phyloP scores from a whole-genome alignment of 2,888 invertebrate species.

The Idaea straminata region DNA sequence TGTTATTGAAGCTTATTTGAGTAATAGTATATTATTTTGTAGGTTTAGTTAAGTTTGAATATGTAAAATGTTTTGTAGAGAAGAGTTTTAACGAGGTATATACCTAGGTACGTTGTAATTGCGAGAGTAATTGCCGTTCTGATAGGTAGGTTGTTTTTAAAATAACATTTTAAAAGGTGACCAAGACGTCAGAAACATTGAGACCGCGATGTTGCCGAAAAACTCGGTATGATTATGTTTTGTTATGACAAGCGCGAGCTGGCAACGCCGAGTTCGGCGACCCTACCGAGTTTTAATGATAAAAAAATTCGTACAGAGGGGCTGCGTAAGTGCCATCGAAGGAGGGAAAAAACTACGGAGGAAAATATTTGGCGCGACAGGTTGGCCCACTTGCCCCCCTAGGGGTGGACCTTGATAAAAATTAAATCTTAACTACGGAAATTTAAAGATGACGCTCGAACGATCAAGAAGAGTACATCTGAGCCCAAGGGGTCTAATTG shows the following conservation, averaged over 20 bases:
- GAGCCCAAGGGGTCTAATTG: constrained; percentile 77
- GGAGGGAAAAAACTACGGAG: constrained; percentile 79
- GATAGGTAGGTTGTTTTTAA: not conserved
- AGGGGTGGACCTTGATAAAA: constrained; percentile 69
- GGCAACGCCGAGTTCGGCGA: constrained; percentile 75
- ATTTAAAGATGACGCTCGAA: constrained; percentile 80
- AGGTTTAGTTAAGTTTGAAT: too few relatives aligned
- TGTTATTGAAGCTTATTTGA: constrained; percentile 1
- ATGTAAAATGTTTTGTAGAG: too few relatives aligned
- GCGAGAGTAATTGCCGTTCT: too few relatives aligned
- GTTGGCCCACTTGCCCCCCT: constrained; percentile 56
- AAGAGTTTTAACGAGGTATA: too few relatives aligned
- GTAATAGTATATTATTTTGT: not conserved
- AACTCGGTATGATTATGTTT: constrained; percentile 68
- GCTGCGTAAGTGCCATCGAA: constrained; percentile 78
- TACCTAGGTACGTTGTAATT: too few relatives aligned
- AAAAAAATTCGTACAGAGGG: constrained; percentile 80
- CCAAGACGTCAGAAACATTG: not conserved
- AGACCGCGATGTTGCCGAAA: constrained; percentile 55
- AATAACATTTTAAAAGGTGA: not conserved
- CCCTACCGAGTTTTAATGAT: constrained; percentile 80
- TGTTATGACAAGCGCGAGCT: constrained; percentile 77
- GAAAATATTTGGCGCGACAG: constrained; percentile 81
- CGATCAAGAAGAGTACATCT: constrained; percentile 80
- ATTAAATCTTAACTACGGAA: constrained; percentile 81